Base-by-base conservation (phyloP, 1,140 invertebrate species). In the Globodera ellingtonae region DNA sequence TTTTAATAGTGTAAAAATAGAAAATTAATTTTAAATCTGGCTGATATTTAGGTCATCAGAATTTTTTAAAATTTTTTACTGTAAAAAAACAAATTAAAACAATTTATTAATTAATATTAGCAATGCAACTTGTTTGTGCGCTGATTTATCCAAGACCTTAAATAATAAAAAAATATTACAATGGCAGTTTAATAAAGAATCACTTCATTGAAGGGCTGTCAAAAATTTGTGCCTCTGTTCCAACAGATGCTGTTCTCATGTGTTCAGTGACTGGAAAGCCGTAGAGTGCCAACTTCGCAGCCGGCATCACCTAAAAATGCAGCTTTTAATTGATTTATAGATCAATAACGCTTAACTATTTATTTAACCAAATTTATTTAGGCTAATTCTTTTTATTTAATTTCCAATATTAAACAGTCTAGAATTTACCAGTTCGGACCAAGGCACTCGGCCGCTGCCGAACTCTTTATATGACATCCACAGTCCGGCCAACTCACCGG, bases 401-500 rank as follows among this genome's bases (percentile, higher is more conserved):
- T 35, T 35, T 35, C 35, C 35, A 35, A 35, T 35, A 35, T 35
- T 35, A 35, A 35, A 35, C 35, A 35, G 35, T 35, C 2, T 35
- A 44, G 10, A 15, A 52, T 62, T 62, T 62, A 62, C 56, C 67
- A 47, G 67, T 47, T 70, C 83, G 35, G 50, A 87, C 86, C 86
- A 87, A 7, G 77, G 47, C 13, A 87, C 79, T 52, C 78, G 69
- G 48, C 86, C 87, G 84, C 92, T 92, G 4, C 95, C 95, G 90
- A 94, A 97, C 75, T 91, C 91, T 85, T 93, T 90, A 88, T 96
- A 93, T 0, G 94, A 93, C 79, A 92, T 92, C 93, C 94, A 94
- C 87, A 95, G 95, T 3, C 95, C 96, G 79, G 92, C 92, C 1
- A 97, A 86, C 90, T 98, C 95, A 2, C 96, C 96, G 7, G 96